phyloP scores from a whole-genome alignment of 2,888 invertebrate genomes.

The Hyalella azteca region DNA sequence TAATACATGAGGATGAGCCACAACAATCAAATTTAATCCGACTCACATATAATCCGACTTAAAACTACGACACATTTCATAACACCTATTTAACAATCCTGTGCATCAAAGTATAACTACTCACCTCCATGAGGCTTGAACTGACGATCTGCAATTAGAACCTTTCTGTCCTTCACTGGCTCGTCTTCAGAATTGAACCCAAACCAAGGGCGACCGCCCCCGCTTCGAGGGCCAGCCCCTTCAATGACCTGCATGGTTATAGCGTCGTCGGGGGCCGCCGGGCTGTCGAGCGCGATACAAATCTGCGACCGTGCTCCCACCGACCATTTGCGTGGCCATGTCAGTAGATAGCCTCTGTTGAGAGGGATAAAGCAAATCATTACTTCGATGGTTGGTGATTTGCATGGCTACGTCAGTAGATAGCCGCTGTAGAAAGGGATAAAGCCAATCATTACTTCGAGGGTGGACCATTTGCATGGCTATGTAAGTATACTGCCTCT shows the following conservation, averaged over 20 bases:
- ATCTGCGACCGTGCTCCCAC: constrained; percentile 40
- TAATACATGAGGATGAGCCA: background rate
- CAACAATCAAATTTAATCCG: no score
- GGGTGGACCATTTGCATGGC: background rate
- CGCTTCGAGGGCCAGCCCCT: background rate
- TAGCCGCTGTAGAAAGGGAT: background rate
- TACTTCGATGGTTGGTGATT: background rate
- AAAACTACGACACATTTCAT: background rate
- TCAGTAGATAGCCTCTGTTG: constrained; percentile 45
- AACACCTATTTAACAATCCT: background rate
- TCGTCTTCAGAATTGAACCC: background rate
- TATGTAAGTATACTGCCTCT: background rate
- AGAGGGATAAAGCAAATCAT: background rate
- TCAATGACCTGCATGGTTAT: background rate
- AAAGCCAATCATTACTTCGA: background rate
- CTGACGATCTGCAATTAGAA: background rate
- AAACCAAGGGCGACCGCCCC: background rate
- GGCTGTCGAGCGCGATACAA: constrained; percentile 36
- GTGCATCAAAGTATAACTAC: background rate
- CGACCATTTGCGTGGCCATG: constrained; percentile 47
- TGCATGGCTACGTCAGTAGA: background rate
- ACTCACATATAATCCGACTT: background rate
- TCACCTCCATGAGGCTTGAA: constrained; percentile 1
- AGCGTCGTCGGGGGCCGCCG: background rate
- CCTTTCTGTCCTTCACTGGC: background rate